These are phyloP conservation scores for Blastomussa wellsi DNA, from an alignment of 92 coral and sea anemone genomes.

Conservation along the genomic window DNA sequence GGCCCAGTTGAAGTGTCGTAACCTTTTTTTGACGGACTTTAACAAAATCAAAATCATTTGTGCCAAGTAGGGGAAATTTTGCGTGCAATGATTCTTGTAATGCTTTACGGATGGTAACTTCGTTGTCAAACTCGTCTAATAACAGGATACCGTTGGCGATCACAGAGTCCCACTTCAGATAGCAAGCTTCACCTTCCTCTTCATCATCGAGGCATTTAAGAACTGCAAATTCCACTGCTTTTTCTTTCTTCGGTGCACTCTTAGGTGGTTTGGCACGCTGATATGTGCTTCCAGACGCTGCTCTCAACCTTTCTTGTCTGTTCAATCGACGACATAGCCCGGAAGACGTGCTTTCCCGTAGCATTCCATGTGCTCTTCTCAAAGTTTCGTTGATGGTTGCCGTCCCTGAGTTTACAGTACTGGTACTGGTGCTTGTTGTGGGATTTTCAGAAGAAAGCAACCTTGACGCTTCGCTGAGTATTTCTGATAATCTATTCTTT, in stretches of 20 bases:
- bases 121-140: too few species aligned
- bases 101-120: too few species aligned
- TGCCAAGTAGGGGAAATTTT: slow-evolving; percentile 48
- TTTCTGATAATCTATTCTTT: slow-evolving; percentile 21
- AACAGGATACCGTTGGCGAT: too few species aligned
- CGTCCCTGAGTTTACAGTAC: background rate
- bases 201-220: too few species aligned
- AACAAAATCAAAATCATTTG: slow-evolving; percentile 56
- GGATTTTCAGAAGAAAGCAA: slow-evolving; percentile 29
- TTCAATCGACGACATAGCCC: slow-evolving; percentile 53
- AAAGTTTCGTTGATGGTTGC: background rate
- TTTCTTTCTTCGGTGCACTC: too few species aligned
- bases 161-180: too few species aligned
- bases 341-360: slow-evolving; percentile 48
- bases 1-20: slow-evolving; percentile 43
- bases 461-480: slow-evolving; percentile 48
- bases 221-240: background rate
- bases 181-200: too few species aligned
- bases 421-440: background rate
- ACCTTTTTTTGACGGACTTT: slow-evolving; percentile 51
- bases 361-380: slow-evolving; percentile 57
- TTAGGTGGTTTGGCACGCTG: background rate
- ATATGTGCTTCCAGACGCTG: slow-evolving; percentile 26
- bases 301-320: slow-evolving; percentile 52
- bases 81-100: slow-evolving; percentile 27